Evolutionary conservation across 2,888 invertebrate species (phyloP), one percentile per base, ranked within the genome.

Genomic region (Iselma pallidipennis): DNA sequence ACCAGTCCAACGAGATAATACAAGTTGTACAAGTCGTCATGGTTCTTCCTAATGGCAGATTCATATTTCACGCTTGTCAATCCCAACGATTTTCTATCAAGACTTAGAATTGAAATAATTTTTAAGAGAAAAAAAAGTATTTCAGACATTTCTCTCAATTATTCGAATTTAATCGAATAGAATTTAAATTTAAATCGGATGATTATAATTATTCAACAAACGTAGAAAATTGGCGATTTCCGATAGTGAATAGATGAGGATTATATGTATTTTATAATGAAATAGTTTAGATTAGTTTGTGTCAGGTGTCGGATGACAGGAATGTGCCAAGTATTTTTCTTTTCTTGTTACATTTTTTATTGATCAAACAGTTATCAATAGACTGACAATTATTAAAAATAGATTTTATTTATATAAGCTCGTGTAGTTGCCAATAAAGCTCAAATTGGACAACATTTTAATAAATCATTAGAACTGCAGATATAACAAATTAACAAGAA

Each of bases 1-100:
- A 50, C 28, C 29, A 28, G 29, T 50, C 50, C 25, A 16, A 29
- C 50, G 6, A 50, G 25, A 50, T 50, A 29, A 37, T 50, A 50
- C 50, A 14, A 9, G 14, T 23, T 10, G 2, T 48, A 14, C 48
- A 50, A 9, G 50, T 50, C 50, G 25, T 50, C 50, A 25, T 29
- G 37, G 50, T 29, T 49, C 26, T 16, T 28, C 50, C 28, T 50
- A 50, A 50, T 25, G 50, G 29, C 6, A 16, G 50, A 50, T 50
- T 50, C 50, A 50, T 50, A 50, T 50, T 50, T 50, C 50, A 50
- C 50, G 50, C 50, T 50, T 50, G 50, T 50, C 50, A 29, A 50
- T 28, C 50, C n/a, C 14, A 19, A 23, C 23, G 12, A 29, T 50
- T 50, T 21, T 50, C 50, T 25, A 26, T 29, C 29, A 19, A 25